A percentile compares a stretch with the other conserved stretches of the same genome.
Conservation (phyloP, 2,797 vertebrate genomes). For the Helarctos malayanus region DNA sequence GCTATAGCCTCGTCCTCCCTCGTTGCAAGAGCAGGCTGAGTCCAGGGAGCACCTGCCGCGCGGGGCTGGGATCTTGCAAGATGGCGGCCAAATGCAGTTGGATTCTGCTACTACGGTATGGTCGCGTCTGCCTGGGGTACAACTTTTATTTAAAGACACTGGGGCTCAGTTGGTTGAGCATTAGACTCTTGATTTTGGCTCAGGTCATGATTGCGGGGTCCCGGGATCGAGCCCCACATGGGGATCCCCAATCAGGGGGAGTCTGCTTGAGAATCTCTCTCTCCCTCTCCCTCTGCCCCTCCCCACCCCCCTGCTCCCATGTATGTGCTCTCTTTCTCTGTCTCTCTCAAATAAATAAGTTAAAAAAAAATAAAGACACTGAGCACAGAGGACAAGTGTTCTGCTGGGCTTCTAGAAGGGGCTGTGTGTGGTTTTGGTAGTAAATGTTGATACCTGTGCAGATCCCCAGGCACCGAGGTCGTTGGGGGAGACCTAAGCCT, state of each 20-base stretch:
- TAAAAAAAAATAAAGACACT: background rate
- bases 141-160: background rate
- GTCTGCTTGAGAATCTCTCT: background rate
- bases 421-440: background rate
- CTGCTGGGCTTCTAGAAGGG: background rate
- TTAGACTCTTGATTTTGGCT: background rate
- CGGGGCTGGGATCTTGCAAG: background rate
- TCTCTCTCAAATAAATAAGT: background rate
- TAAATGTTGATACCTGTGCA: background rate
- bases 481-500: background rate
- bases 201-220: background rate
- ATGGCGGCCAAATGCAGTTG: background rate
- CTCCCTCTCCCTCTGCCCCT: background rate
- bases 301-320: fast-evolving
- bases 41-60: fast-evolving
- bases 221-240: background rate
- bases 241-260: too few relatives aligned
- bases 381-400: background rate
- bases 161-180: background rate
- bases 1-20: too few relatives aligned
- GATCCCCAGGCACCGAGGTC: background rate
- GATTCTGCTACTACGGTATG: too few relatives aligned
- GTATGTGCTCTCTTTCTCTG: background rate
- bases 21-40: background rate
- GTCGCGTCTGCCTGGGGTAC: background rate